Evolutionary conservation across 2,797 vertebrate genomes (phyloP).

Genomic region (Halcyon badia): DNA sequence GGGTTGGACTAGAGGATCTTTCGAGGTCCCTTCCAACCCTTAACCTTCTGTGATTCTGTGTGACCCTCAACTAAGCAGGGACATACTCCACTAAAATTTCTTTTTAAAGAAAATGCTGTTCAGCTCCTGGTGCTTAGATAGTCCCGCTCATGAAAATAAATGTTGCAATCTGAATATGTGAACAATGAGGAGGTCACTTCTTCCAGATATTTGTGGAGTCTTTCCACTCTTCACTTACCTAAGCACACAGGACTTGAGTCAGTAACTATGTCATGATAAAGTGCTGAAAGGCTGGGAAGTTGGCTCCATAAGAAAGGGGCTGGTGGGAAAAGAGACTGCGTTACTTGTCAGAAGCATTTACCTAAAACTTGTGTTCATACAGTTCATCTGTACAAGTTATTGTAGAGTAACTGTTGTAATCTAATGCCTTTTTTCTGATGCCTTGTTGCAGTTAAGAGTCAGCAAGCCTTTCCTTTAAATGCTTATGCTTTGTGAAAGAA

Average conservation of each 20-base stretch:
- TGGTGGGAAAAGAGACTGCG: background rate
- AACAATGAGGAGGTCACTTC: background rate
- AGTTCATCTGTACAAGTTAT: too few species aligned
- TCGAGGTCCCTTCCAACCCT: too few species aligned
- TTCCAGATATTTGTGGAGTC: background rate
- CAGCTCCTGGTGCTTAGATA: background rate
- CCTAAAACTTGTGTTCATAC: too few species aligned
- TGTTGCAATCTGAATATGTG: background rate
- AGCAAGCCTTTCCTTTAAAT: background rate
- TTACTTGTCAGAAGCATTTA: background rate
- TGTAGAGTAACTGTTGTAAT: background rate
- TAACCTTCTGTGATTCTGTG: too few species aligned
- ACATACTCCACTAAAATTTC: too few species aligned
- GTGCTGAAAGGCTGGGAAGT: background rate
- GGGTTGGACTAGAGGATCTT: too few species aligned
- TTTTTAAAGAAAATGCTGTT: background rate
- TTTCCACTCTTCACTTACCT: background rate
- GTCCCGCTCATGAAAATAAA: background rate
- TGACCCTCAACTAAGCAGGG: too few species aligned
- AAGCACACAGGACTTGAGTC: accelerated
- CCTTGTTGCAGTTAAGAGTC: background rate
- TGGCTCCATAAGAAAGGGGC: background rate
- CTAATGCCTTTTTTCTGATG: background rate
- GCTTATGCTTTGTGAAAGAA: background rate
- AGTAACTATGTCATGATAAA: background rate